Conservation (phyloP, 2,797 vertebrate genomes). For the Hypotaenidia philippensis region DNA sequence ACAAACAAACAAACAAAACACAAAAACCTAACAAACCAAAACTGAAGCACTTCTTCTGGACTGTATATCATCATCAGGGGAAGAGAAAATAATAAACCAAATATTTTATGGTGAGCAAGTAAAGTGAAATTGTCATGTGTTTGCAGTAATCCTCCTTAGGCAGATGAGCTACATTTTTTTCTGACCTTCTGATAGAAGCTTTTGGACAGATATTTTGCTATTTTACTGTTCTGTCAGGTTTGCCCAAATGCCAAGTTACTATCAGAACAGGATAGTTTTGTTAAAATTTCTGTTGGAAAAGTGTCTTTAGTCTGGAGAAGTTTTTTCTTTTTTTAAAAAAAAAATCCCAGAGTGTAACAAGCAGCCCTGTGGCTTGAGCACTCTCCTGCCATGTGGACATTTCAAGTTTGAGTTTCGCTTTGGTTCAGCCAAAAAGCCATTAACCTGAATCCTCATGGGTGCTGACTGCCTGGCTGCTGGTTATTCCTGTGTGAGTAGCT, state of each 20-base stretch:
- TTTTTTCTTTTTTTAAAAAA: no score
- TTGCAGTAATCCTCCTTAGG: neutral
- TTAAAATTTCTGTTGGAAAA: neutral
- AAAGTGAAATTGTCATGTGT: neutral
- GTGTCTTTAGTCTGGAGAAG: neutral
- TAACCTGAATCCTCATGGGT: neutral
- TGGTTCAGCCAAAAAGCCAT: neutral
- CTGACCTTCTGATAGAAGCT: neutral
- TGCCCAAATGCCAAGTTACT: neutral
- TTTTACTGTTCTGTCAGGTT: neutral
- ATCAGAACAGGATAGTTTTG: neutral
- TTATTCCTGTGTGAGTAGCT: neutral
- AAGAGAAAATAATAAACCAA: neutral
- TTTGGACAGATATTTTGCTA: neutral
- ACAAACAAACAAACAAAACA: no score
- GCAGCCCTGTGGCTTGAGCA: accelerated
- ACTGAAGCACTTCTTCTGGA: neutral
- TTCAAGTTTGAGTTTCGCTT: neutral
- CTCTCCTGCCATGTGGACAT: neutral
- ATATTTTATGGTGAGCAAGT: neutral
- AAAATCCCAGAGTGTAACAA: neutral
- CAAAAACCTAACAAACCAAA: neutral
- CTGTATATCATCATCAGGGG: neutral
- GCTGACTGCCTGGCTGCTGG: neutral
- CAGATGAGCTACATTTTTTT: neutral